These are phyloP conservation scores for Amphipoea lucens DNA, from an alignment of 2,888 invertebrate species.

Conservation along the genomic window DNA sequence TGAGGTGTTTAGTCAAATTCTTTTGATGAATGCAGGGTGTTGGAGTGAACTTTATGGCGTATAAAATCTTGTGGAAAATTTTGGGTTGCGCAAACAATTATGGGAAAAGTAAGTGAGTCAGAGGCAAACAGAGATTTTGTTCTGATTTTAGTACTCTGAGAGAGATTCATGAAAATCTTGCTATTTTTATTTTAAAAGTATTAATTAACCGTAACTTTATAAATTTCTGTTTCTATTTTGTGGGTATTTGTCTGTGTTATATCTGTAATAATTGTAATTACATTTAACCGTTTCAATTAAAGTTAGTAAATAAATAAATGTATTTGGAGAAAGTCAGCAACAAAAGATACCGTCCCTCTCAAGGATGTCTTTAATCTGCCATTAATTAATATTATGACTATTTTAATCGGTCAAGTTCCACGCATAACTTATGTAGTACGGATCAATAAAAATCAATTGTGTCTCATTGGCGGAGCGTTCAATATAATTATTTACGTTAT, in stretches of 20 bases:
- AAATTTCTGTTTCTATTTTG: no score
- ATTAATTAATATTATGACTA: not conserved
- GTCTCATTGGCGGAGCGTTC: not conserved
- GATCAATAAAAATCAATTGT: no score
- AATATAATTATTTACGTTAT: constrained; percentile 10
- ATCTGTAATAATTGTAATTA: no score
- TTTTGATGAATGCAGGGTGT: constrained; percentile 52
- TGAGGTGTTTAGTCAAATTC: constrained; percentile 57
- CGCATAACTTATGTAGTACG: no score
- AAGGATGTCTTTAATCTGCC: no score
- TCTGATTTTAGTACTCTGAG: not conserved
- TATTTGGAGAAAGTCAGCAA: not conserved
- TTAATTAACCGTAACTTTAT: no score
- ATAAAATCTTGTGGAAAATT: constrained; percentile 23
- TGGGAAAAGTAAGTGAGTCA: not conserved
- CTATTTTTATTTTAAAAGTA: not conserved
- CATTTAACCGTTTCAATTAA: no score
- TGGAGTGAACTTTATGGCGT: constrained; percentile 38
- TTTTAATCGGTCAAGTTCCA: not conserved
- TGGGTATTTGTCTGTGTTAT: no score
- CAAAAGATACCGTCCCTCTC: not conserved
- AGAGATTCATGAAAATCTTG: not conserved
- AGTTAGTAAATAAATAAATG: no score
- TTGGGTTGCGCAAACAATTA: not conserved
- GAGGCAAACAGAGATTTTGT: not conserved